These are phyloP conservation scores for Drosophila paranaensis DNA, from an alignment of 2,888 invertebrate species.

Conservation along the genomic window DNA sequence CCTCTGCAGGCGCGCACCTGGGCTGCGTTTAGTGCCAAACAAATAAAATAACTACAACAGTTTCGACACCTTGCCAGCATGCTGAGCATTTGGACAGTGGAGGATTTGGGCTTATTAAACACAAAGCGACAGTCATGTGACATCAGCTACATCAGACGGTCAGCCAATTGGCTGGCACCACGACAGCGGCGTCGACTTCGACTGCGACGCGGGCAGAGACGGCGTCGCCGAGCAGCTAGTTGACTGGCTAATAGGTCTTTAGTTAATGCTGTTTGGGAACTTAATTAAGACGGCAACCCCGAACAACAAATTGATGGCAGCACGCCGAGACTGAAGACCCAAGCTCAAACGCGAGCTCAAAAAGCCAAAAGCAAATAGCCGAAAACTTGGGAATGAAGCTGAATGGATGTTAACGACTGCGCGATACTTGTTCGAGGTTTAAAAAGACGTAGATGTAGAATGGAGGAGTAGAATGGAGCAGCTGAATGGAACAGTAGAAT, in stretches of 20 bases:
- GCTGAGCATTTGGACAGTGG: constrained; percentile 30
- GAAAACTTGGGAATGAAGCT: background rate
- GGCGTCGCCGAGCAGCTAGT: constrained; percentile 18
- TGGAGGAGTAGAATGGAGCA: background rate
- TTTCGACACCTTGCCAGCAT: constrained; percentile 64
- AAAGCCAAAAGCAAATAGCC: constrained; percentile 5
- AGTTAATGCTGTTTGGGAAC: constrained; percentile 48
- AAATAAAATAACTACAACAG: constrained; percentile 33
- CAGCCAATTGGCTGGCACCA: constrained; percentile 27
- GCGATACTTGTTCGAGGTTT: background rate
- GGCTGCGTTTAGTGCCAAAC: constrained; percentile 1
- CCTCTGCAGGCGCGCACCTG: constrained; percentile 31
- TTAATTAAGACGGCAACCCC: constrained; percentile 48
- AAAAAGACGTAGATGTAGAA: too few relatives aligned
- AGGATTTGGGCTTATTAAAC: constrained; percentile 65
- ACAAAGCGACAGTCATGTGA: constrained; percentile 70
- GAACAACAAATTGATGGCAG: constrained; percentile 27
- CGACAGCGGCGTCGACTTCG: constrained; percentile 10
- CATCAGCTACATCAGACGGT: constrained; percentile 39
- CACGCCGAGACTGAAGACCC: constrained; percentile 21
- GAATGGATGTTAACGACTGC: background rate
- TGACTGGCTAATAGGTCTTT: constrained; percentile 56
- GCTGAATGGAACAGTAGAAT: background rate
- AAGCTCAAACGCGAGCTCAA: constrained; percentile 6
- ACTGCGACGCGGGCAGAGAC: background rate